A percentile compares a stretch with the other conserved stretches of the same genome.
phyloP scores from a whole-genome alignment of 1,140 invertebrate genomes.

The Pollicipes pollicipes region DNA sequence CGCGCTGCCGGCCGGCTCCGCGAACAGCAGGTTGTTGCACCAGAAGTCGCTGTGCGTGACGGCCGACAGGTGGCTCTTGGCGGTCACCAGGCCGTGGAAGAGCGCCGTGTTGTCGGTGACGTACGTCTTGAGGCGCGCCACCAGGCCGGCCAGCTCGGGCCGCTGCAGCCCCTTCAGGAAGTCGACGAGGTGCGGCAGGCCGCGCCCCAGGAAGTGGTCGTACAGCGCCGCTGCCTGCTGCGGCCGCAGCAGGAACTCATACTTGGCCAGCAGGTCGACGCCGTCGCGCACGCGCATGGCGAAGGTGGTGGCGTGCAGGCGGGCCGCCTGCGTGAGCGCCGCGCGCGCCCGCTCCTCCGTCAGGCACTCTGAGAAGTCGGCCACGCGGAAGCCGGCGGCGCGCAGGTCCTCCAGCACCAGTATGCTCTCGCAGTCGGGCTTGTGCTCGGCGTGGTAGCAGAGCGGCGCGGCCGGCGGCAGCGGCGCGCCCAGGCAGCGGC shows the following conservation, averaged over 20 bases:
- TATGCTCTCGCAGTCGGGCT: slow-evolving; percentile 30
- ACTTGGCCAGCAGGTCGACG: slow-evolving; percentile 10
- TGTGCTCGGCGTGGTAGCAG: slow-evolving; percentile 44
- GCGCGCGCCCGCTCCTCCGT: slow-evolving; percentile 31
- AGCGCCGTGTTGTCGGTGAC: slow-evolving; percentile 23
- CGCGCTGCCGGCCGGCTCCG: slow-evolving; percentile 30
- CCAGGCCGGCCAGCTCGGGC: slow-evolving; percentile 36
- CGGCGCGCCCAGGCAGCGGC: slow-evolving; percentile 25
- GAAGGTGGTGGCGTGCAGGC: slow-evolving; percentile 40
- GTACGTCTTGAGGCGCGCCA: slow-evolving; percentile 35
- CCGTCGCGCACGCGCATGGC: slow-evolving; percentile 11
- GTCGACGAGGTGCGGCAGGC: slow-evolving; percentile 41
- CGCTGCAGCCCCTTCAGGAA: slow-evolving; percentile 18
- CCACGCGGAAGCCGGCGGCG: slow-evolving; percentile 32
- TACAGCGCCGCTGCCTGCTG: slow-evolving; percentile 54
- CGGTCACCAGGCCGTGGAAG: slow-evolving; percentile 7
- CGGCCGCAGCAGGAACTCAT: slow-evolving; percentile 48
- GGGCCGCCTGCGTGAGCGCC: slow-evolving; percentile 46
- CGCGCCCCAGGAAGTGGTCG: slow-evolving; percentile 50
- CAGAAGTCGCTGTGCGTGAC: slow-evolving; percentile 64
- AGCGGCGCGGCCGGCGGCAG: slow-evolving; percentile 36
- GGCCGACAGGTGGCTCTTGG: slow-evolving; percentile 39
- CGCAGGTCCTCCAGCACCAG: slow-evolving; percentile 43
- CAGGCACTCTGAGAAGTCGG: slow-evolving; percentile 37
- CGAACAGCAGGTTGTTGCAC: slow-evolving; percentile 59